Conservation (phyloP, 2,797 vertebrate species). For the Oreochromis mossambicus region DNA sequence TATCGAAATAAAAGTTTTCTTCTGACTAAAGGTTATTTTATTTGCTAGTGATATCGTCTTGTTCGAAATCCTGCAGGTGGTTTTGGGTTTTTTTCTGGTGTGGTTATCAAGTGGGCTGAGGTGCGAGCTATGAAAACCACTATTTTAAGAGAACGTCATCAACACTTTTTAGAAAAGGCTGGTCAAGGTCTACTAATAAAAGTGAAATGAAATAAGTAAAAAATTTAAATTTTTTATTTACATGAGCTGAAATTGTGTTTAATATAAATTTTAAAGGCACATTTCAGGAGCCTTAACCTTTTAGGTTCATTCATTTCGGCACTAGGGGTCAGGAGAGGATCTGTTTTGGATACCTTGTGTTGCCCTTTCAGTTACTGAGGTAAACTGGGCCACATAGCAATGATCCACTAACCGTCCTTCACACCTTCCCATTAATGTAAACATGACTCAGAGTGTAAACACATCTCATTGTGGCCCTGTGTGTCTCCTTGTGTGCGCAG, state of each 20-base stretch:
- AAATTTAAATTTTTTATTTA: fast-evolving
- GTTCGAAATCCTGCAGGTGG: not conserved
- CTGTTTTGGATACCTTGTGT: not conserved
- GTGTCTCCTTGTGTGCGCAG: not conserved
- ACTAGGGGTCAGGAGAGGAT: constrained; percentile 43
- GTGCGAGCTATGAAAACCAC: not conserved
- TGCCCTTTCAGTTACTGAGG: constrained; percentile 31
- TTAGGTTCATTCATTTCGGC: not conserved
- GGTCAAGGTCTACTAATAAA: not conserved
- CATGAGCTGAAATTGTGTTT: not conserved
- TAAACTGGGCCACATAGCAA: constrained; percentile 11
- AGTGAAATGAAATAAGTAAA: not conserved
- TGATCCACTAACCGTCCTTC: constrained; percentile 73
- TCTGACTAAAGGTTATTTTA: not conserved
- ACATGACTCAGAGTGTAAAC: constrained; percentile 79
- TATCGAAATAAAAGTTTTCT: not conserved
- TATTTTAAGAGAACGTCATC: not conserved
- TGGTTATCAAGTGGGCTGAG: not conserved
- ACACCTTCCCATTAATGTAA: constrained; percentile 72
- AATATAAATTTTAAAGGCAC: not conserved
- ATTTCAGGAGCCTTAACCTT: not conserved
- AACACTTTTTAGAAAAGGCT: not conserved
- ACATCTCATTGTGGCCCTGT: constrained; percentile 16
- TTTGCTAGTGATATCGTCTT: not conserved
- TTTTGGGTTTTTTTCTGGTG: not conserved